Conservation (phyloP, 2,797 vertebrate genomes). For the Tamandua tetradactyla region DNA sequence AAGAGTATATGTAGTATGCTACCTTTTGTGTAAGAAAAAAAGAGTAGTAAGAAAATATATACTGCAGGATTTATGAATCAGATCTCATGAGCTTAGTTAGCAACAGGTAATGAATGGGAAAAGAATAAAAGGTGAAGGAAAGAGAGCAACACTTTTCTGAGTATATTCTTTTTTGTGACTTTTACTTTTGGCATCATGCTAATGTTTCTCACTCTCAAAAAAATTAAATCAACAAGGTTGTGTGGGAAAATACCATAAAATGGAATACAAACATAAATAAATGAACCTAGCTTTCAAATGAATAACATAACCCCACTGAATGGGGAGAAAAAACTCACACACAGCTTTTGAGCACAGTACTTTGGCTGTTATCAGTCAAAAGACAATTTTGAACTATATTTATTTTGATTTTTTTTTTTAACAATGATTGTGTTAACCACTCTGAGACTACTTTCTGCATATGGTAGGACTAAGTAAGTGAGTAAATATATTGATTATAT, state of each 20-base stretch:
- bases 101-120: background rate
- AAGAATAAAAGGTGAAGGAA: background rate
- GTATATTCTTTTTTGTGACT: background rate
- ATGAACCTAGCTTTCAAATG: background rate
- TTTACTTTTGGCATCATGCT: background rate
- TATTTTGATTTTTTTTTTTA: background rate
- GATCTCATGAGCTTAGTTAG: background rate
- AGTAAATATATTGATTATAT: background rate
- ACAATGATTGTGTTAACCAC: too few relatives aligned
- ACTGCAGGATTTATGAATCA: background rate
- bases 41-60: background rate
- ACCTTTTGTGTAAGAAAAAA: background rate
- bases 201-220: background rate
- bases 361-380: background rate
- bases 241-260: background rate
- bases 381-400: background rate
- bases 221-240: background rate
- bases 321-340: background rate
- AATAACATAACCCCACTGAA: background rate
- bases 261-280: background rate
- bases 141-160: background rate
- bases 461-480: background rate
- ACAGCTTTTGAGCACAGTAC: background rate
- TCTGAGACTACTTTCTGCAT: background rate
- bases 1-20: background rate